Base-by-base conservation (phyloP, 2,888 invertebrate species). In the Clitarchus hookeri region DNA sequence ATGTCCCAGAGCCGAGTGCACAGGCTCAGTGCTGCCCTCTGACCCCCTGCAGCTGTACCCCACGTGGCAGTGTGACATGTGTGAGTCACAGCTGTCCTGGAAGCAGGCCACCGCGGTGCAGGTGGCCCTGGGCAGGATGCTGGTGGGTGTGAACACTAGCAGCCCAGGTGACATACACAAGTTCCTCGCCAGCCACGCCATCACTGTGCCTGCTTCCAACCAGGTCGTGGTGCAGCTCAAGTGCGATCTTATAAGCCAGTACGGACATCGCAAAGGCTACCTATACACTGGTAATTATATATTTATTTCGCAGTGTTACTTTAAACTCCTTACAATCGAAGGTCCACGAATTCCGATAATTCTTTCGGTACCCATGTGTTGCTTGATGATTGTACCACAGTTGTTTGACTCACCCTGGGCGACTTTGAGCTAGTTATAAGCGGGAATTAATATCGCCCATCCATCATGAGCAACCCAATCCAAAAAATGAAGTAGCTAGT, bases 151-250 rank as follows among this genome's bases (percentile, higher is more conserved):
- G 86, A 91, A 93, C 86, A 92, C 92, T 87, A 91, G 93, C 87
- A 92, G 92, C 88, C 92, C 94, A 0, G 90, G 91, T n/a, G 91
- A 93, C 86, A 91, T 95, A 88, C 92, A 94, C 88, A 92, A 91
- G 78, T 95, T 95, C 89, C 91, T 95, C 84, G 89, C 92, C 23
- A 91, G 91, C 86, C 93, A 94, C 89, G 90, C 95, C 44, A 92
- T 92, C 88, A 92, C 94, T 88, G 91, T 95, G 85, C 94, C 95
- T 13, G 91, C 91, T 84, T 93, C 92, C 27, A 95, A 95, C 91
- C 94, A 95, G 90, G 93, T 95, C 83, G 92, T 93, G 84, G 90
- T 95, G 48, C 94, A 95, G 89, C 91, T 95, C 85, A 95, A 95
- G 89, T 94, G 93, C 89, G 93, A 93, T 87, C 91, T 95, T 16